These are phyloP conservation scores for Anticlea derivata DNA, from an alignment of 2,888 invertebrate genomes.

Conservation along the genomic window DNA sequence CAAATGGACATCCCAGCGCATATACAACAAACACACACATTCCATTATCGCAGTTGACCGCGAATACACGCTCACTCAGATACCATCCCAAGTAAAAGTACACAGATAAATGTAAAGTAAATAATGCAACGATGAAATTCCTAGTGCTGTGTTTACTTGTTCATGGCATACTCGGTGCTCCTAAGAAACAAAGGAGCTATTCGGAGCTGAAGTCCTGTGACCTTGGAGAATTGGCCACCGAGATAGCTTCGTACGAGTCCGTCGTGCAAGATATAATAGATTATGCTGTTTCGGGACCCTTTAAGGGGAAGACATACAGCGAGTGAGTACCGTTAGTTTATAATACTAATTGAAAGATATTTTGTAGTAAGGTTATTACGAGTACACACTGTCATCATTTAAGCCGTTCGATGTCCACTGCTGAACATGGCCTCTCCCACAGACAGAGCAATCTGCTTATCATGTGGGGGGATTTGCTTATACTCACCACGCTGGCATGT, in stretches of 20 bases:
- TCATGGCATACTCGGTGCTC: constrained; percentile 17
- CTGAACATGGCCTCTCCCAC: too few relatives aligned
- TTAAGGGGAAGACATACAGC: constrained; percentile 83
- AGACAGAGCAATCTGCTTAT: too few relatives aligned
- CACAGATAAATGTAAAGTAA: constrained; percentile 4
- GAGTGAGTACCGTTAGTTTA: constrained; percentile 62
- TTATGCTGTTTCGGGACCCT: constrained; percentile 71
- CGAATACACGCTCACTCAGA: constrained; percentile 19
- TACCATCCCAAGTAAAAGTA: constrained; percentile 9
- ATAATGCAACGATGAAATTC: constrained; percentile 10
- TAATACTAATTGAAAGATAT: too few relatives aligned
- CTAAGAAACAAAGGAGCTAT: constrained; percentile 20
- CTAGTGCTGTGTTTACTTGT: constrained; percentile 18
- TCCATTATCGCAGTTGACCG: constrained; percentile 21
- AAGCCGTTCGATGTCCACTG: too few relatives aligned
- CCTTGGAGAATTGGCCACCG: constrained; percentile 60
- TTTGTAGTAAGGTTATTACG: too few relatives aligned
- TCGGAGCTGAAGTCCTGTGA: constrained; percentile 45
- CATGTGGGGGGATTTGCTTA: too few relatives aligned
- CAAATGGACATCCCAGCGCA: constrained; percentile 16
- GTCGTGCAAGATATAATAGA: constrained; percentile 80
- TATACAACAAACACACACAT: too few relatives aligned
- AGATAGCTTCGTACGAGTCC: constrained; percentile 84
- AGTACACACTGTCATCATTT: too few relatives aligned
- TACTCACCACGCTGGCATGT: too few relatives aligned